Conservation (phyloP, 2,888 invertebrate genomes). For the Apamea monoglypha region DNA sequence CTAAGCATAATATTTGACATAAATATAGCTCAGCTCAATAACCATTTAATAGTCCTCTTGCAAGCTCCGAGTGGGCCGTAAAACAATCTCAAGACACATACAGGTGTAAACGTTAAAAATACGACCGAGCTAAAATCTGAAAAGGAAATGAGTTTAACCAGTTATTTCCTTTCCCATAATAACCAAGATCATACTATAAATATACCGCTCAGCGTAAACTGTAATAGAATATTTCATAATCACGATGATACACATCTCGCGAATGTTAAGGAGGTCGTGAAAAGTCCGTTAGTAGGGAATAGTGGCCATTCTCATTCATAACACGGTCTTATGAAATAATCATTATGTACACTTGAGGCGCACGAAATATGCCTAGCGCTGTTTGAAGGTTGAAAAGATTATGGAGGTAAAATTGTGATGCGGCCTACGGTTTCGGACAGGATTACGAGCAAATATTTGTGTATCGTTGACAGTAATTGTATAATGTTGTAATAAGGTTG, state of each 20-base stretch:
- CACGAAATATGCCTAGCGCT: conserved; percentile 5
- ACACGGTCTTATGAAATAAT: conserved; percentile 65
- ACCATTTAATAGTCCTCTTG: background rate
- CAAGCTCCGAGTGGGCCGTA: background rate
- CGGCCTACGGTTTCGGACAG: background rate
- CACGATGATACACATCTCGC: conserved; percentile 31
- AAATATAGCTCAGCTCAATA: background rate
- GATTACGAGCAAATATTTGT: background rate
- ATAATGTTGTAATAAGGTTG: too few species aligned
- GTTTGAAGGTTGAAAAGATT: conserved; percentile 17
- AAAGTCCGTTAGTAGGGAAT: conserved; percentile 48
- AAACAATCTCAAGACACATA: conserved; percentile 17
- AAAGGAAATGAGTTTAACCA: conserved; percentile 55
- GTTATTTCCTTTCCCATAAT: conserved; percentile 54
- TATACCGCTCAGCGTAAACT: conserved; percentile 48
- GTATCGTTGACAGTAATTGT: background rate
- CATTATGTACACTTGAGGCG: conserved; percentile 56
- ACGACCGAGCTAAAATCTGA: conserved; percentile 31
- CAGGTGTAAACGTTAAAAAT: conserved; percentile 28
- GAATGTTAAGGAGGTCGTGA: conserved; percentile 58
- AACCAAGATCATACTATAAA: conserved; percentile 55
- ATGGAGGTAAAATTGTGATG: background rate
- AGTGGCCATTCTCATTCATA: conserved; percentile 58
- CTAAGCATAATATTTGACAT: background rate
- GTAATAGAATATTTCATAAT: conserved; percentile 38